These are phyloP conservation scores for Microctenopoma steveboyesi DNA, from an alignment of 2,797 vertebrate species.

Conservation along the genomic window DNA sequence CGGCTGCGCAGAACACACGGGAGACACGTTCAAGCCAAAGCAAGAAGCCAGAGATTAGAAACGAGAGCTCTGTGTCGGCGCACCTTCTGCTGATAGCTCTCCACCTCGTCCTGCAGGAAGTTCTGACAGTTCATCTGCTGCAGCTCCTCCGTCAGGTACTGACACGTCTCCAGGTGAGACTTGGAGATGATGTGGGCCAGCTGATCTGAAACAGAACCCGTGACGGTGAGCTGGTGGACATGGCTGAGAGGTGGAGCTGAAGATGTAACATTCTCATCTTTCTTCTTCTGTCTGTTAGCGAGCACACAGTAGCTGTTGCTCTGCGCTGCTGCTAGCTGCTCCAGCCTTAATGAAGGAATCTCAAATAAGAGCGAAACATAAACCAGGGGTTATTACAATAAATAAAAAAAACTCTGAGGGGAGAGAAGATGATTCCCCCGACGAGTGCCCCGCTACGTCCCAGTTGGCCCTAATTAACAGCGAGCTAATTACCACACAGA, in stretches of 20 bases:
- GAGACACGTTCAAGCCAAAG: not conserved
- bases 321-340: conserved; percentile 16
- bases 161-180: conserved; percentile 95
- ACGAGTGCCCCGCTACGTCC: conserved; percentile 54
- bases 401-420: conserved; percentile 37
- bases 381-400: conserved; percentile 17
- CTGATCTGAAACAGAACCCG: conserved; percentile 82
- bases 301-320: not conserved
- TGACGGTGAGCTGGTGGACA: not conserved
- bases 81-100: conserved; percentile 94
- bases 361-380: not conserved
- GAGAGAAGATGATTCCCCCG: conserved; percentile 63
- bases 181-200: conserved; percentile 92
- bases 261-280: no score
- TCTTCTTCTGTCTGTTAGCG: no score
- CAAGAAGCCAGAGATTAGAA: no score
- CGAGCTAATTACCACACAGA: conserved; percentile 72
- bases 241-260: no score
- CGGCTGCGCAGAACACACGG: conserved; percentile 75
- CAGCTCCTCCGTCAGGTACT: conserved; percentile 92
- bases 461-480: conserved; percentile 73
- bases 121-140: conserved; percentile 93
- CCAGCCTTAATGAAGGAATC: not conserved
- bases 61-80: not conserved
- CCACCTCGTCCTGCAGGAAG: conserved; percentile 90